Conservation (phyloP, 2,797 vertebrate species). For the Balearica regulorum region DNA sequence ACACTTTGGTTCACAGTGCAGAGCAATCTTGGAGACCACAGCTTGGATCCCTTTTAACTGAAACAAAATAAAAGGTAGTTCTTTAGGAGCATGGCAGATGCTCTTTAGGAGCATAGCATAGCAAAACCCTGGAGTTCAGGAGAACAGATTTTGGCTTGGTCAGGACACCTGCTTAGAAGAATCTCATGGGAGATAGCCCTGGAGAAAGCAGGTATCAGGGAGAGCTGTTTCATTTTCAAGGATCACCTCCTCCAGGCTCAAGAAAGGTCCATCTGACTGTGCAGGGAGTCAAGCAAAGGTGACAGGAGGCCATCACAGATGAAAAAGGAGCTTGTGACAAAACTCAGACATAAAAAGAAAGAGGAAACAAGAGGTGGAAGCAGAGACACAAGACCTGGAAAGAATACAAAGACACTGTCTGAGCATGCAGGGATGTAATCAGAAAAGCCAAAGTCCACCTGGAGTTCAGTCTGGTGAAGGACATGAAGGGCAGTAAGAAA, state of each 20-base stretch:
- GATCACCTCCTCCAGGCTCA: background rate
- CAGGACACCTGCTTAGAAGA: too few relatives aligned
- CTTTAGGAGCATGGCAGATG: background rate
- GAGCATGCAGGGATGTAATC: too few relatives aligned
- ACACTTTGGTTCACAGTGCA: background rate
- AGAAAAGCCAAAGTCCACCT: too few relatives aligned
- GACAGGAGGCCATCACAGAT: background rate
- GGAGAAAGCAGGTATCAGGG: too few relatives aligned
- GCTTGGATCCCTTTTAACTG: background rate
- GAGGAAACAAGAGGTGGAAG: too few relatives aligned
- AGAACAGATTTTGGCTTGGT: too few relatives aligned
- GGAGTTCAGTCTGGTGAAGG: too few relatives aligned
- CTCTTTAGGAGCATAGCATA: background rate
- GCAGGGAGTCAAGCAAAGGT: background rate
- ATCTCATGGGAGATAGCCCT: too few relatives aligned
- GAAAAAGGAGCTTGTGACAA: background rate
- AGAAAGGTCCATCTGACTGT: background rate
- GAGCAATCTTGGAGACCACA: background rate
- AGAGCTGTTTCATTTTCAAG: background rate
- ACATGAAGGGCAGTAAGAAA: too few relatives aligned
- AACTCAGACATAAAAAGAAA: too few relatives aligned
- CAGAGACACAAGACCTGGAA: too few relatives aligned
- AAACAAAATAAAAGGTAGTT: background rate
- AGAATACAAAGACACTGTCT: too few relatives aligned
- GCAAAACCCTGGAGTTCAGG: background rate